phyloP scores from a whole-genome alignment of 1,140 invertebrate genomes.

The Teleogryllus occipitalis region DNA sequence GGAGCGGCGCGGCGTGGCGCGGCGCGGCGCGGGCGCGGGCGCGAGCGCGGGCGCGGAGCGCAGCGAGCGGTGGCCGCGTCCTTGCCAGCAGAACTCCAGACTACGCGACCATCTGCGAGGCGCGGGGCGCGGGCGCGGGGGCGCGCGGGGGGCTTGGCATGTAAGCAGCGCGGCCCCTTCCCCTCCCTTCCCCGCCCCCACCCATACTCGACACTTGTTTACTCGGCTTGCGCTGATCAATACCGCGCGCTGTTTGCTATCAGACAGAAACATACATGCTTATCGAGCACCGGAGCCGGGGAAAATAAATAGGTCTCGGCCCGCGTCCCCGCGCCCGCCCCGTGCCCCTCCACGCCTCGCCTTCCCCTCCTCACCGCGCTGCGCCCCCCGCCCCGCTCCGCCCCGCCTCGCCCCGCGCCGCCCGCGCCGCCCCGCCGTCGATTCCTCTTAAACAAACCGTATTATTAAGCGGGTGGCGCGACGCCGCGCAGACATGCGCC shows the following conservation, averaged over 20 bases:
- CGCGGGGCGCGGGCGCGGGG: background rate
- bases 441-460: constrained; percentile 12
- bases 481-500: constrained; percentile 10
- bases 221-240: constrained; percentile 29
- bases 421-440: constrained; percentile 3
- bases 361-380: no score
- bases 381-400: background rate
- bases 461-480: constrained; percentile 7
- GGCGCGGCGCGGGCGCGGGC: no score
- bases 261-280: constrained; percentile 24
- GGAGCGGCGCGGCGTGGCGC: no score
- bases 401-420: background rate
- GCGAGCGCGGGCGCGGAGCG: no score
- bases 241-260: constrained; percentile 28
- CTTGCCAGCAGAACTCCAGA: background rate
- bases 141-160: constrained; percentile 7
- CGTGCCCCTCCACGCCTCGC: background rate
- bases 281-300: constrained; percentile 21
- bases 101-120: constrained; percentile 10
- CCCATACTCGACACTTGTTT: constrained; percentile 25
- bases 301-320: constrained; percentile 22
- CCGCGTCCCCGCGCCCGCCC: background rate
- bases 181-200: background rate
- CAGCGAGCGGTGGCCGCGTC: no score
- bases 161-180: background rate